Percentiles rank a stretch among this genome's conserved stretches.
Conservation (phyloP, 2,113 vertebrate genomes). For the Mustela lutreola region DNA sequence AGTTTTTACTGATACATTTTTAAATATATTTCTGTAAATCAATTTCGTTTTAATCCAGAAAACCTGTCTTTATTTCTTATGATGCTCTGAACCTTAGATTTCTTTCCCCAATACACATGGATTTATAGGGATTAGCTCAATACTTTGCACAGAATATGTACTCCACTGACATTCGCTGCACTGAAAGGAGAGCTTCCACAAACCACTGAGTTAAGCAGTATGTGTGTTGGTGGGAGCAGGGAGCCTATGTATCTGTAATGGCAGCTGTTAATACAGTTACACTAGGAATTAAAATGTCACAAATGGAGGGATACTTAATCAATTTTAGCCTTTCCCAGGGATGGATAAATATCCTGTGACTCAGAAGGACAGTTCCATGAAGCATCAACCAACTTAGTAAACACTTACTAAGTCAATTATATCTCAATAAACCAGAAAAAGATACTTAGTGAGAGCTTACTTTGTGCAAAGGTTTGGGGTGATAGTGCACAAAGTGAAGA, state of each 20-base stretch:
- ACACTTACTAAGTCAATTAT: not conserved
- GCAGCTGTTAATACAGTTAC: not conserved
- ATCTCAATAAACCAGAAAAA: not conserved
- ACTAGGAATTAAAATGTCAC: not conserved
- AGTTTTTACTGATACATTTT: not conserved
- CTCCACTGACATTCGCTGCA: not conserved
- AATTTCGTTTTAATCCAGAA: not conserved
- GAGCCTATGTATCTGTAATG: not conserved
- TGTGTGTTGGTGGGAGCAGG: not conserved
- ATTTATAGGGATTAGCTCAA: not conserved
- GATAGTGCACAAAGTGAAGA: not conserved
- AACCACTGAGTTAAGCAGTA: not conserved
- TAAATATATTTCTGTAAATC: not conserved
- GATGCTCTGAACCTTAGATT: not conserved
- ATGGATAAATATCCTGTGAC: not conserved
- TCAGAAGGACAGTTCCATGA: not conserved
- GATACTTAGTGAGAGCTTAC: not conserved
- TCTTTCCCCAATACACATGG: not conserved
- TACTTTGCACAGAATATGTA: not conserved
- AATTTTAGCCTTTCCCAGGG: not conserved
- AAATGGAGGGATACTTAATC: not conserved
- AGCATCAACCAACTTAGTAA: not conserved
- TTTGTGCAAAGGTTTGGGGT: not conserved
- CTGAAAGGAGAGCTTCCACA: not conserved
- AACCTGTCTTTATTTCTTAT: not conserved